Percentiles rank a stretch among this genome's conserved stretches.
Evolutionary conservation across 2,113 vertebrate genomes (phyloP).

Genomic region (Anoplopoma fimbria): DNA sequence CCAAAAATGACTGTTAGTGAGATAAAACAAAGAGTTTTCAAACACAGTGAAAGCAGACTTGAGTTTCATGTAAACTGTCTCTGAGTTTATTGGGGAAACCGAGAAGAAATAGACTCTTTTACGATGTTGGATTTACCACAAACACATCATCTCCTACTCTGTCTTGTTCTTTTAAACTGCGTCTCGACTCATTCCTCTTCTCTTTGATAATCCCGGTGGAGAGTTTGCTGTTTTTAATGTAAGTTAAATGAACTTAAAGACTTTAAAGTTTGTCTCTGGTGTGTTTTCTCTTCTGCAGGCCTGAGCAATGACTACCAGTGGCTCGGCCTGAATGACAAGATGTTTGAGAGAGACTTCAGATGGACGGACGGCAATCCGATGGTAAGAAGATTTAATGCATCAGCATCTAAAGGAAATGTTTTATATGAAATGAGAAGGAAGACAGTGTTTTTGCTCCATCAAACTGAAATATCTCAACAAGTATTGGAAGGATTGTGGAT

Average conservation of each 20-base stretch:
- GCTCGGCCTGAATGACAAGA: slow-evolving; percentile 97
- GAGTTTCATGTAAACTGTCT: not conserved
- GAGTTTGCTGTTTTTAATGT: not conserved
- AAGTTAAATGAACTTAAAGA: not conserved
- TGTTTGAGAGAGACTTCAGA: slow-evolving; percentile 97
- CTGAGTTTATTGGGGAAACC: not conserved
- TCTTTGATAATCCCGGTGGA: too few relatives aligned
- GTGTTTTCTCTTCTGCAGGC: slow-evolving; percentile 77
- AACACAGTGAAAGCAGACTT: not conserved
- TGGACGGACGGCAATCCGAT: slow-evolving; percentile 93
- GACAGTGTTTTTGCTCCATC: too few relatives aligned
- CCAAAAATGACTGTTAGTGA: not conserved
- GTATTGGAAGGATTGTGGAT: too few relatives aligned
- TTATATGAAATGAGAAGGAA: too few relatives aligned
- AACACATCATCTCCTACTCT: too few relatives aligned
- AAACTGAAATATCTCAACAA: too few relatives aligned
- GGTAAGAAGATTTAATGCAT: slow-evolving; percentile 82
- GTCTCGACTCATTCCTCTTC: too few relatives aligned
- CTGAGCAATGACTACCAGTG: slow-evolving; percentile 97
- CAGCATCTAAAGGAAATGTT: too few relatives aligned
- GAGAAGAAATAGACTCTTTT: slow-evolving; percentile 1
- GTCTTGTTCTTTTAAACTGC: too few relatives aligned
- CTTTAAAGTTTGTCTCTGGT: not conserved
- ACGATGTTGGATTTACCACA: not conserved
- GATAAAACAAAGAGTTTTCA: slow-evolving; percentile 23